Base-by-base conservation (phyloP, 1,140 invertebrate species). In the Cecropterus lyciades region DNA sequence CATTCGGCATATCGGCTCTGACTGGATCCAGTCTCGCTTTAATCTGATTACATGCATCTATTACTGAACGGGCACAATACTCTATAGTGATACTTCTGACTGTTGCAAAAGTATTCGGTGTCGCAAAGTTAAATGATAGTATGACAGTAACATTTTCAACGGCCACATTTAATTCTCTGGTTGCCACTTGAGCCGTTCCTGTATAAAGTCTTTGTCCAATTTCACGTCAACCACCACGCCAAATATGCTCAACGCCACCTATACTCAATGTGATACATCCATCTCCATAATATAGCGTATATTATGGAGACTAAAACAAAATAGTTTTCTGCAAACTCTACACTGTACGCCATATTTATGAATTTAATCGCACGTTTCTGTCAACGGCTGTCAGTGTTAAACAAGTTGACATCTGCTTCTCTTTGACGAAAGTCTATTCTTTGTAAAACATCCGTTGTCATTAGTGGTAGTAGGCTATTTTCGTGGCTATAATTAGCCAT, bases 181-280 rank as follows among this genome's bases (percentile, higher is more conserved):
- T 73, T 10, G 70, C 69, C 33, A 71, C 67, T 57, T 78, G 76
- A 11, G 65, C 67, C 14, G 75, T 69, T 57, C 68, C 68, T 3
- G 75, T 77, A 16, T 72, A 57, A 95, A 93, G 11, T 17, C 96
- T 96, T 89, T 96, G 96, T 7, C 96, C 96, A 73, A 94, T 94
- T 88, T 97, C n/a, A n/a, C n/a, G n/a, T n/a, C n/a, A n/a, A n/a
- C n/a, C n/a, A n/a, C n/a, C n/a, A n/a, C n/a, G n/a, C n/a, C n/a
- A n/a, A n/a, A n/a, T n/a, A n/a, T n/a, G n/a, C n/a, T n/a, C 96
- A 30, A 96, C 93, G 10, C 96, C 96, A 40, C 94, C 95, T 73
- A 95, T 94, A 37, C 89, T 86, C 14, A 96, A 80, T 8, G 94
- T 93, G 6, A 96, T 95, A 1, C 95, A 95, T 40, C 95, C 95